Evolutionary conservation across 2,888 invertebrate species (phyloP), one percentile per base, ranked within the genome.

Genomic region (Monochamus alternatus): DNA sequence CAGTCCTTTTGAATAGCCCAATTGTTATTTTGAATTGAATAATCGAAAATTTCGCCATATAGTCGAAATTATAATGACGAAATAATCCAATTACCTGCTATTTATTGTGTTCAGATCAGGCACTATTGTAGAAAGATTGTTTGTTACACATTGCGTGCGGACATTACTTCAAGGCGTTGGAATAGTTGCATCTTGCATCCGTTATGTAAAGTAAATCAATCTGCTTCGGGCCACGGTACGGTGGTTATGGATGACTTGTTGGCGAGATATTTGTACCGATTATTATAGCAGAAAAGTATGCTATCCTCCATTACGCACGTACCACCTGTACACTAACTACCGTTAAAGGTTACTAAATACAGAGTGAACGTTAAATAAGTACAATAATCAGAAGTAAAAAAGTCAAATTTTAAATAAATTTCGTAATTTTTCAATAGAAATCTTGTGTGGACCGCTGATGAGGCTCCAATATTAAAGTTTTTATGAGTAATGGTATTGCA

Each of bases 181-280:
- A 10, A 55, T 55, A 55, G 55, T 55, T 14, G 38, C 38, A 38
- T 38, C 38, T 38, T 38, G 14, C 14, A 55, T 55, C 55, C 55
- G 55, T 55, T 55, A 55, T 55, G 14, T 55, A 55, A 55, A 55
- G 14, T 55, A 14, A 55, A 55, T 55, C 10, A n/a, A n/a, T 51
- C n/a, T n/a, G n/a, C 12, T 55, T 14, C 55, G 12, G n/a, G 14
- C 14, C 4, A n/a, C 55, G 5, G 14, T 55, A 55, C 55, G n/a
- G 55, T 55, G 14, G 55, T 55, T 55, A 55, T 14, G 55, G 55
- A 55, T 55, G 55, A 55, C 55, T 55, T 55, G 55, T 10, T 55
- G n/a, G 55, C 55, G n/a, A 55, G 55, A 55, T 55, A 14, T 14
- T 55, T 55, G 55, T n/a, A 2, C 14, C n/a, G 14, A n/a, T 55